Base-by-base conservation (phyloP, 2,888 invertebrate genomes). In the Agrochola lota region DNA sequence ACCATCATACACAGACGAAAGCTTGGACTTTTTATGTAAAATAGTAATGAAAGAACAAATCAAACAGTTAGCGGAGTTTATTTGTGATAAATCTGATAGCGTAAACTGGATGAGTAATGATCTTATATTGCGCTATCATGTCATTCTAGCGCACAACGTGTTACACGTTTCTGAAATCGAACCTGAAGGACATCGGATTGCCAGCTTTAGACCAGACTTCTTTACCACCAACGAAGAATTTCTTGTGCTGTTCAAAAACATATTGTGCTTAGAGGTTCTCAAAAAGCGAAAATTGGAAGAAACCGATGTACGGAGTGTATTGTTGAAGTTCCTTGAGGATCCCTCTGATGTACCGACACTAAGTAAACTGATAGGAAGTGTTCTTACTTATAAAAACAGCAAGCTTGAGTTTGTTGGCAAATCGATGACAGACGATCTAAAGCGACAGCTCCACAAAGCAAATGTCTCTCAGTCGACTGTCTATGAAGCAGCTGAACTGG, bases 71-170 rank as follows among this genome's bases (percentile, higher is more conserved):
- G 74, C 71, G 0, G 81, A 67, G 43, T 83, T 71, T 40, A 63
- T 87, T 17, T 62, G 62, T 26, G 67, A 76, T 2, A n/a, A 68
- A 40, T 49, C 57, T n/a, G 62, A 62, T 20, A 35, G 52, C 23
- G 35, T 75, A 57, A 62, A 79, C 30, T 71, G 73, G 20, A 75
- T 86, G 82, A 80, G 71, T 40, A 74, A 88, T 73, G 81, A 87
- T 20, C 26, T 77, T 0, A 67, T 88, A 26, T 15, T 76, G 9
- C 77, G 62, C 15, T 88, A 86, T 60, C 88, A 88, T 26, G 81
- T 85, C 0, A 69, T 88, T 15, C 30, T 88, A 35, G 76, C 73
- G 0, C 69, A 62, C 7, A 79, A 73, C 0, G 82, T 84, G 30
- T 66, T 88, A 5, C 26, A 83, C 1, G 46, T 88, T 35, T 75